Conservation (phyloP, 2,113 vertebrate species). For the Perca fluviatilis region DNA sequence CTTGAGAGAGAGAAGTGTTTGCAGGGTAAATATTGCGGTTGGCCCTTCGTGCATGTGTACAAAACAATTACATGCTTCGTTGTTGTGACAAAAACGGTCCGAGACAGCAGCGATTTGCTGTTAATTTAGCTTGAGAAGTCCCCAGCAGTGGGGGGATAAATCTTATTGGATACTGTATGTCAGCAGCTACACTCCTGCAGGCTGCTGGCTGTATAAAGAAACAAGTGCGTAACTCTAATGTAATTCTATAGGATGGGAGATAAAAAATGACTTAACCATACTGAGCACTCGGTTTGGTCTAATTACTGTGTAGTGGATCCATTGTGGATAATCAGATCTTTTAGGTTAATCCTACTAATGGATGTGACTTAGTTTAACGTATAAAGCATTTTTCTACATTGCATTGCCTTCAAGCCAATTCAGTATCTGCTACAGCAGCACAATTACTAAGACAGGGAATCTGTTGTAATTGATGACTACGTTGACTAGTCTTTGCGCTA, state of each 20-base stretch:
- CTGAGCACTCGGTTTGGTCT: neutral
- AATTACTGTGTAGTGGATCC: conserved; percentile 2
- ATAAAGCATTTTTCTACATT: neutral
- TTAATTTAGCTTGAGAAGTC: conserved; percentile 61
- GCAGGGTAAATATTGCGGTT: conserved; percentile 59
- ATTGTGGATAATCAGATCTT: conserved; percentile 14
- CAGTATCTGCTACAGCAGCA: conserved; percentile 1
- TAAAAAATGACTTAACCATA: neutral
- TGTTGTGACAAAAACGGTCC: conserved; percentile 53
- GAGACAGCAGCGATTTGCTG: conserved; percentile 51
- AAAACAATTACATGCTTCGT: conserved; percentile 72
- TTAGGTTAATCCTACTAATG: conserved; percentile 28
- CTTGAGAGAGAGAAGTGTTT: conserved; percentile 50
- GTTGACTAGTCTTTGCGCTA: too few relatives aligned
- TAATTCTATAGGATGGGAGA: neutral
- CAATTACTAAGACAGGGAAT: conserved; percentile 16
- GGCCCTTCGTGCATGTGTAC: conserved; percentile 54
- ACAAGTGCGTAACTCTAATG: neutral
- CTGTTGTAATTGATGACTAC: conserved; percentile 19
- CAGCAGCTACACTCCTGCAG: conserved; percentile 28
- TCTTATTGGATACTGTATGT: conserved; percentile 44
- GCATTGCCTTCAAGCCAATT: neutral
- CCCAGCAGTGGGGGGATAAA: conserved; percentile 10
- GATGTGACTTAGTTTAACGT: neutral
- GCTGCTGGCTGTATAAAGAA: neutral